Conservation (phyloP, 2,113 vertebrate genomes). For the Polypterus senegalus region DNA sequence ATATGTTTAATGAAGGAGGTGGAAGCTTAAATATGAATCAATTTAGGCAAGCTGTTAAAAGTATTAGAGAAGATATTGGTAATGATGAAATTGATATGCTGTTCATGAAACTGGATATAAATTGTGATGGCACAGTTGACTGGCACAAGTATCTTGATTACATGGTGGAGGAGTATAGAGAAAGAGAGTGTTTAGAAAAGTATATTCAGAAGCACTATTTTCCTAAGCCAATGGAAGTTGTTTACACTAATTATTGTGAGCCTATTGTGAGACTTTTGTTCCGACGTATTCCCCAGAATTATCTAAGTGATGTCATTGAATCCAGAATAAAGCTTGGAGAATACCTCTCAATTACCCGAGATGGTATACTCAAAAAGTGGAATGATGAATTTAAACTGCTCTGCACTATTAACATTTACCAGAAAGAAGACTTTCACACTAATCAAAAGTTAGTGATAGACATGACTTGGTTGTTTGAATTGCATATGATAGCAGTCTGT, state of each 20-base stretch:
- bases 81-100: slow-evolving; percentile 22
- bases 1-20: slow-evolving; percentile 18
- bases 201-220: slow-evolving; percentile 23
- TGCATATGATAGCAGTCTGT: slow-evolving; percentile 22
- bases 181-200: slow-evolving; percentile 21
- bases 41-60: slow-evolving; percentile 30
- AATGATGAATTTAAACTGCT: slow-evolving; percentile 27
- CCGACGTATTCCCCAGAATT: neutral
- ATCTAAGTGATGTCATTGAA: neutral
- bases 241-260: slow-evolving; percentile 9
- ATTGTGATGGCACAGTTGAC: slow-evolving; percentile 29
- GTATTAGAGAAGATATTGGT: slow-evolving; percentile 15
- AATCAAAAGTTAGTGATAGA: slow-evolving; percentile 24
- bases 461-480: slow-evolving; percentile 28
- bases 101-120: slow-evolving; percentile 38
- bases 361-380: slow-evolving; percentile 34
- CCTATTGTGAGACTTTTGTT: slow-evolving; percentile 34
- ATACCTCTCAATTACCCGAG: slow-evolving; percentile 38
- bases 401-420: slow-evolving; percentile 17
- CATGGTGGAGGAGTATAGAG: slow-evolving; percentile 22
- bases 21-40: slow-evolving; percentile 22
- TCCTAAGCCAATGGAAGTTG: slow-evolving; percentile 17
- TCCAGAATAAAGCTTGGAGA: slow-evolving; percentile 10
- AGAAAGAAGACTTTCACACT: neutral
- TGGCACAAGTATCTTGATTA: slow-evolving; percentile 29